phyloP scores from a whole-genome alignment of 1,140 invertebrate genomes.

The Lepidurus packardi region DNA sequence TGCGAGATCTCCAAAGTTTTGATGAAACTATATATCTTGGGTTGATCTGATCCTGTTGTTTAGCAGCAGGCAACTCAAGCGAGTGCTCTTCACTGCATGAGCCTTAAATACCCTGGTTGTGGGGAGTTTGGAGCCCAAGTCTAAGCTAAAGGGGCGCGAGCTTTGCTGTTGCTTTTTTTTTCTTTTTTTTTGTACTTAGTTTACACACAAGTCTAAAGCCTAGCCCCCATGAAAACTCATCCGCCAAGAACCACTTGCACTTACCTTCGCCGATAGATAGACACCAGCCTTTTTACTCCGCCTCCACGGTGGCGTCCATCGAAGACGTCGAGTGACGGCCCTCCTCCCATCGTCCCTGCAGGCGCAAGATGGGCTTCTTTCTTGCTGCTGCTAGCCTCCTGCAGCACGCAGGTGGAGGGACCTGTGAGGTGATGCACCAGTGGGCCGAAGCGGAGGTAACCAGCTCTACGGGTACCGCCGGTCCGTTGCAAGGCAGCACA shows the following conservation, averaged over 20 bases:
- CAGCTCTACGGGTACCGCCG: not conserved
- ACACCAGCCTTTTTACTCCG: not conserved
- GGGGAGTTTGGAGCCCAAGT: not conserved
- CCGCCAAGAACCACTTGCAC: slow-evolving; percentile 12
- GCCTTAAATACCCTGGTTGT: not conserved
- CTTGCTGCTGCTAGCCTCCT: not conserved
- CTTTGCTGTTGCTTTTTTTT: not conserved
- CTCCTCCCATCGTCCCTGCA: not conserved
- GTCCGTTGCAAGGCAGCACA: too few relatives aligned
- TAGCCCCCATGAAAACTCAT: not conserved
- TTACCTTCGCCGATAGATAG: slow-evolving; percentile 5
- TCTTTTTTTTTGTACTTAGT: not conserved
- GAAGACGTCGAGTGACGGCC: not conserved
- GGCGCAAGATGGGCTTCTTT: slow-evolving; percentile 8
- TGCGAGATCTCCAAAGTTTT: too few relatives aligned
- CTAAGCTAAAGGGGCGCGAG: not conserved
- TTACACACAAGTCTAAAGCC: not conserved
- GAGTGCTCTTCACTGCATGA: not conserved
- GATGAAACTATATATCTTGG: not conserved
- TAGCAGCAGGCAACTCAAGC: slow-evolving; percentile 12
- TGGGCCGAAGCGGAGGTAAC: not conserved
- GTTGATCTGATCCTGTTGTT: not conserved
- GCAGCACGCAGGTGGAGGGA: not conserved
- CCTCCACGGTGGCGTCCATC: not conserved
- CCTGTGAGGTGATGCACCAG: not conserved